Evolutionary conservation across 2,113 vertebrate species (phyloP), one percentile per base, ranked within the genome.

Genomic region (Saguinus midas): DNA sequence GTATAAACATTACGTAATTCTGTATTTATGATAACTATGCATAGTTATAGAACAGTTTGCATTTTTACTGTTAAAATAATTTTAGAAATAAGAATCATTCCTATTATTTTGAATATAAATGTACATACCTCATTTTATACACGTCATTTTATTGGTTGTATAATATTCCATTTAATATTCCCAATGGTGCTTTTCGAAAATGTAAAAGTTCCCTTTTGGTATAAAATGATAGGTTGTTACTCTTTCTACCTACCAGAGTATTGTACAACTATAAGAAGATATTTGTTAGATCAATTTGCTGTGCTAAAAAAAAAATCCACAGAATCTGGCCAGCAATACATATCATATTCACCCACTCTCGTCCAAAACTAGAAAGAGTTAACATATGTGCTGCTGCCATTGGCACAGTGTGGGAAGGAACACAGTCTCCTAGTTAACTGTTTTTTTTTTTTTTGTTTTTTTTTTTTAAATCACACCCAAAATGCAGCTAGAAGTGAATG

Each of bases 291-390:
- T 75, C 40, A 84, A 75, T 23, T 78, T 23, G 18, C 66, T 90
- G 18, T 35, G 57, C 43, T 94, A 78, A 91, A 97, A 93, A 37
- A 83, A 83, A 82, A 5, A 17, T 18, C 57, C 75, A 32, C 32
- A 81, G 81, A 93, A 23, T 79, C 55, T 95, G 91, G 40, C 70
- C 73, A 92, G 68, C 3, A 80, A 75, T 40, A 32, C 87, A 58
- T 16, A 23, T 76, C 90, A 73, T 80, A 87, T 79, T 2, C 48
- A 97, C 96, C 94, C 86, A 50, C 91, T 93, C 73, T 88, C 29
- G 17, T 76, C 95, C 92, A 86, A 97, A 98, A 86, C 80, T 95
- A 83, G 96, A 96, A 96, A 75, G 95, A 98, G 81, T 90, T 97
- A 97, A 94, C 43, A 88, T 70, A 97, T 97, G 94, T 96, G 48